These are phyloP conservation scores for Rhinophrynus dorsalis DNA, from an alignment of 2,797 vertebrate species.

Conservation along the genomic window DNA sequence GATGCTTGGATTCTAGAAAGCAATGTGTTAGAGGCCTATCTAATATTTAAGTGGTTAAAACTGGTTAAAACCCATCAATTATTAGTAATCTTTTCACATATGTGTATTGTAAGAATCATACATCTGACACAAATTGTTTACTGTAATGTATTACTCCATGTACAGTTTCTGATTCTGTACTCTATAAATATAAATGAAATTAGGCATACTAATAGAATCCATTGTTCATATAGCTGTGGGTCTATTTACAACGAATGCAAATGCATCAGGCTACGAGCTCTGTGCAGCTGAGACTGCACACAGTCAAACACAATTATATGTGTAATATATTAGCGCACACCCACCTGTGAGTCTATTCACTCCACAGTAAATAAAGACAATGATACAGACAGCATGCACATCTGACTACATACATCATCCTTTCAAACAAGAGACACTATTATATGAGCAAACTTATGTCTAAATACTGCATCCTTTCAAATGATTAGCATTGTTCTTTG, in stretches of 20 bases:
- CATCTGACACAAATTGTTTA: not conserved
- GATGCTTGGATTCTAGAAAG: no score
- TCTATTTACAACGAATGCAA: conserved; percentile 9
- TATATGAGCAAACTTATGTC: not conserved
- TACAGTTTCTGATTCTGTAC: conserved; percentile 1
- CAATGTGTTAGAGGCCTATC: no score
- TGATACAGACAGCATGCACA: not conserved
- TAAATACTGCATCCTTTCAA: not conserved
- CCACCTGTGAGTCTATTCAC: conserved; percentile 3
- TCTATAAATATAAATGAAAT: conserved; percentile 32
- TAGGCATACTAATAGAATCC: conserved; percentile 33
- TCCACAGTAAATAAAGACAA: not conserved
- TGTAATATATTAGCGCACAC: conserved; percentile 10
- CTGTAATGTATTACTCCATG: not conserved
- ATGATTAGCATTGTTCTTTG: not conserved
- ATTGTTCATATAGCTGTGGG: conserved; percentile 5
- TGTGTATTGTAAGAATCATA: not conserved
- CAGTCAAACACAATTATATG: conserved; percentile 23
- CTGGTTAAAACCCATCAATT: no score
- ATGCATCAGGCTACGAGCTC: not conserved
- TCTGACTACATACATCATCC: not conserved
- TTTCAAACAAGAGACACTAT: not conserved
- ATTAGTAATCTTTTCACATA: not conserved
- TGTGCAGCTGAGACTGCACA: conserved; percentile 1
- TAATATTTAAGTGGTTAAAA: no score